phyloP scores from a whole-genome alignment of 2,797 vertebrate genomes.

The Poliocrania exsul region DNA sequence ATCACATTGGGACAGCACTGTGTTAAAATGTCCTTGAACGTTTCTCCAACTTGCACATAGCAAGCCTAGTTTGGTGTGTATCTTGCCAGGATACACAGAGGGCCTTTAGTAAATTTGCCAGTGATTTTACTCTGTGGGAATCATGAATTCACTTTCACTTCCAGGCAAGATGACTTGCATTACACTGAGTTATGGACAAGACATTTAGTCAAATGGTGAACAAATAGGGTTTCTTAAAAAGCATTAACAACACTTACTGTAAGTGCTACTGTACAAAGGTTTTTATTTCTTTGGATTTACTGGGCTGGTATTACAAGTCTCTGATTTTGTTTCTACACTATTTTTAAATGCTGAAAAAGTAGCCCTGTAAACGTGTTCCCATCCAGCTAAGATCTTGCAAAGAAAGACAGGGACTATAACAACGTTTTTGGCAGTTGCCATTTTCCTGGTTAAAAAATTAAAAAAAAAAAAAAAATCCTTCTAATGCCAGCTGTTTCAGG shows the following conservation, averaged over 20 bases:
- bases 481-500: background rate
- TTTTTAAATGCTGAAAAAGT: background rate
- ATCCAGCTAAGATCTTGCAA: background rate
- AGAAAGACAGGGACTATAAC: background rate
- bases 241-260: background rate
- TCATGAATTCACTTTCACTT: background rate
- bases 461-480: background rate
- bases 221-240: background rate
- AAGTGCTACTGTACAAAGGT: rapidly evolving
- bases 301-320: background rate
- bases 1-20: background rate
- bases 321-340: background rate
- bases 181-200: background rate
- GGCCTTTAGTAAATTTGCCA: background rate
- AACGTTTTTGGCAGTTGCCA: background rate
- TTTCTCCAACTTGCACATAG: background rate
- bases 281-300: background rate
- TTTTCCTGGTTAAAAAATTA: background rate
- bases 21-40: background rate
- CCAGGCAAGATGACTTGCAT: background rate
- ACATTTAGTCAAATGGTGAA: background rate
- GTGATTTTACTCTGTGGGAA: background rate
- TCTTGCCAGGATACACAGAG: background rate
- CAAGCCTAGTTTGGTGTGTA: background rate
- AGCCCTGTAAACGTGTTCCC: background rate